These are phyloP conservation scores for Mallotus villosus DNA, from an alignment of 2,797 vertebrate species.

Conservation along the genomic window DNA sequence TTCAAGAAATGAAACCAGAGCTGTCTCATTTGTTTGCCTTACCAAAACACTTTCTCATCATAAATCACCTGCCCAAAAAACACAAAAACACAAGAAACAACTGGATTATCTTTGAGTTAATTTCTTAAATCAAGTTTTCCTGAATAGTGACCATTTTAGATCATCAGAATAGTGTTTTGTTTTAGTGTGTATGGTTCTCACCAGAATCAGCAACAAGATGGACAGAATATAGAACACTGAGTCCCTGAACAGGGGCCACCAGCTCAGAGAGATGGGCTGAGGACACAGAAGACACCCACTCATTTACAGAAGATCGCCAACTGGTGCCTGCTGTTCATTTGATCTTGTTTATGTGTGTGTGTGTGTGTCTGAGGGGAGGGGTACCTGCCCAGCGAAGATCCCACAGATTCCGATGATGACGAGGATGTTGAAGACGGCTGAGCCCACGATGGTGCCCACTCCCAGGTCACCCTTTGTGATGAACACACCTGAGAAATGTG, in stretches of 20 bases:
- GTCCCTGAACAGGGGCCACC: slow-evolving; percentile 82
- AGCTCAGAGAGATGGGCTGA: slow-evolving; percentile 76
- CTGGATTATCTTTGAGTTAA: neutral
- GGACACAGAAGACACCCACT: slow-evolving; percentile 18
- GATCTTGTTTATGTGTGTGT: too few species aligned
- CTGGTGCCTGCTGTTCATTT: too few species aligned
- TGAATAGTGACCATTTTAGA: neutral
- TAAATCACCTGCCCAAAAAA: slow-evolving; percentile 75
- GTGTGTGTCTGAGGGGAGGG: too few species aligned
- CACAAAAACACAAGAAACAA: neutral
- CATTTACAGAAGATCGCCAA: neutral
- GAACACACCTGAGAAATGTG: slow-evolving; percentile 71
- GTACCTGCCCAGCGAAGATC: slow-evolving; percentile 7
- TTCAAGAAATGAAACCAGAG: neutral
- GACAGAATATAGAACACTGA: slow-evolving; percentile 79
- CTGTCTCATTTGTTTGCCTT: slow-evolving; percentile 39
- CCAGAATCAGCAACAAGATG: slow-evolving; percentile 78
- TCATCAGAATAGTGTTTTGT: neutral
- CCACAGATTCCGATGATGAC: slow-evolving; percentile 83
- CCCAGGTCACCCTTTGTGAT: slow-evolving; percentile 84
- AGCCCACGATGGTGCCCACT: slow-evolving; percentile 82
- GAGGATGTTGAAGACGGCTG: slow-evolving; percentile 83
- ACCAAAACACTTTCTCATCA: slow-evolving; percentile 81
- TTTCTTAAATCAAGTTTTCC: neutral
- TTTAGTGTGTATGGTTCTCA: slow-evolving; percentile 51